Percentiles rank a stretch among this genome's conserved stretches.
These are phyloP conservation scores for Tokudaia tokunoshimensis DNA, from an alignment of 2,797 vertebrate genomes.

Conservation along the genomic window DNA sequence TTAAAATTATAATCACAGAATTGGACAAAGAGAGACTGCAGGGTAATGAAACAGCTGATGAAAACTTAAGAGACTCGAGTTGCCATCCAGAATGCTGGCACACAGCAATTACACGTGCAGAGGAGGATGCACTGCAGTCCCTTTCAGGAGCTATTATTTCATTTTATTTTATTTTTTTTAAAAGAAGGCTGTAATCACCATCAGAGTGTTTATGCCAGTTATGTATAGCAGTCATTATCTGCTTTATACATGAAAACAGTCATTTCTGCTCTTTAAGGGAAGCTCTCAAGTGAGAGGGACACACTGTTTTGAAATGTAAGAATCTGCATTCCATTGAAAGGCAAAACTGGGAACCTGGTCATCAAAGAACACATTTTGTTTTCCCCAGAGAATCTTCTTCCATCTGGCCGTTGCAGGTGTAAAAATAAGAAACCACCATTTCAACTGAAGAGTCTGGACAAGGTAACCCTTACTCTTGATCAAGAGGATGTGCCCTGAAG, in stretches of 20 bases:
- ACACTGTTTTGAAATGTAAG: conserved; percentile 48
- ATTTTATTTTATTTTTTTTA: too few relatives aligned
- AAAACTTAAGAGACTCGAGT: conserved; percentile 64
- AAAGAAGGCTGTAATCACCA: conserved; percentile 51
- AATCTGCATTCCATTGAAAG: conserved; percentile 48
- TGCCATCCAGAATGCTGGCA: conserved; percentile 45
- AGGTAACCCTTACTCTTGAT: too few relatives aligned
- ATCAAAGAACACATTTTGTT: conserved; percentile 1
- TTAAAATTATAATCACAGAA: conserved; percentile 58
- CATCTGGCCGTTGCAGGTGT: not conserved
- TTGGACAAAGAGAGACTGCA: conserved; percentile 63
- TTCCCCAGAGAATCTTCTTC: conserved; percentile 2
- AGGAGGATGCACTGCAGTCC: conserved; percentile 14
- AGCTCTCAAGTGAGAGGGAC: conserved; percentile 59
- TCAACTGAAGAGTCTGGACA: not conserved
- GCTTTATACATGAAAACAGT: conserved; percentile 54
- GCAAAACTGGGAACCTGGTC: conserved; percentile 39
- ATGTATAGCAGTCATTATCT: conserved; percentile 51
- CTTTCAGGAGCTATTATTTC: conserved; percentile 47
- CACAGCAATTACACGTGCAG: conserved; percentile 51
- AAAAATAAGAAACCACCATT: not conserved
- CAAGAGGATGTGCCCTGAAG: not conserved
- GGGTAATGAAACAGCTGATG: not conserved
- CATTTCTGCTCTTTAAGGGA: conserved; percentile 47
- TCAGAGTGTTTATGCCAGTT: conserved; percentile 48